phyloP scores from a whole-genome alignment of 1,140 invertebrate genomes.

The Vollenhovia emeryi region DNA sequence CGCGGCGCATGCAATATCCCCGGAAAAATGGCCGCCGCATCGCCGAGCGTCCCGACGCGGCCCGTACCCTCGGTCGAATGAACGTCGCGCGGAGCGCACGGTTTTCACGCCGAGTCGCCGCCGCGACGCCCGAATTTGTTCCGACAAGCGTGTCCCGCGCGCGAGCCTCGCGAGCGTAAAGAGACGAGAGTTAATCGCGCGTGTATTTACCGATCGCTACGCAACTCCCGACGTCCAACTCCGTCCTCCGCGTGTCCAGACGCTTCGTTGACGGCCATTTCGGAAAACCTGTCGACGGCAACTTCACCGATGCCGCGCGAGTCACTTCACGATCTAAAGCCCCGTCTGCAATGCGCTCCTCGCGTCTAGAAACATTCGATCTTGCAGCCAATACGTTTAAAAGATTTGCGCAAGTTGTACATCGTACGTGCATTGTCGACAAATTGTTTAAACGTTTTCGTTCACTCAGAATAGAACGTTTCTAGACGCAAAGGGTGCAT shows the following conservation, averaged over 20 bases:
- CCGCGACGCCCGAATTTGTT: not conserved
- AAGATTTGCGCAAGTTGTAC: too few relatives aligned
- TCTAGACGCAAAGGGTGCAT: too few relatives aligned
- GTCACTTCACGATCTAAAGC: not conserved
- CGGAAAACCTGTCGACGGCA: not conserved
- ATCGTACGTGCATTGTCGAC: too few relatives aligned
- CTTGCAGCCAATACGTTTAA: too few relatives aligned
- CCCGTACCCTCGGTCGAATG: not conserved
- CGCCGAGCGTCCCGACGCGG: not conserved
- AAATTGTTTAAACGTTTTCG: too few relatives aligned
- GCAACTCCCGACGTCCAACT: not conserved
- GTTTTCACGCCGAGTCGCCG: not conserved
- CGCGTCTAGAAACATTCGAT: too few relatives aligned
- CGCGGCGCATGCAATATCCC: not conserved
- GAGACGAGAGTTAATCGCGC: not conserved
- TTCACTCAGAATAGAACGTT: too few relatives aligned
- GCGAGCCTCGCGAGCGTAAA: too few relatives aligned
- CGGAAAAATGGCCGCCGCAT: slow-evolving; percentile 7
- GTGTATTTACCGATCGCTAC: not conserved
- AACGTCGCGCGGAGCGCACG: not conserved
- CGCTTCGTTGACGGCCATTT: not conserved
- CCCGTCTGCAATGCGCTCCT: too few relatives aligned
- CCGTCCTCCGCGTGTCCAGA: not conserved
- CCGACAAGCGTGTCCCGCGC: too few relatives aligned
- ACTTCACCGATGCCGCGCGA: not conserved